These are phyloP conservation scores for Herpetotheres cachinnans DNA, from an alignment of 2,113 vertebrate species.

Conservation along the genomic window DNA sequence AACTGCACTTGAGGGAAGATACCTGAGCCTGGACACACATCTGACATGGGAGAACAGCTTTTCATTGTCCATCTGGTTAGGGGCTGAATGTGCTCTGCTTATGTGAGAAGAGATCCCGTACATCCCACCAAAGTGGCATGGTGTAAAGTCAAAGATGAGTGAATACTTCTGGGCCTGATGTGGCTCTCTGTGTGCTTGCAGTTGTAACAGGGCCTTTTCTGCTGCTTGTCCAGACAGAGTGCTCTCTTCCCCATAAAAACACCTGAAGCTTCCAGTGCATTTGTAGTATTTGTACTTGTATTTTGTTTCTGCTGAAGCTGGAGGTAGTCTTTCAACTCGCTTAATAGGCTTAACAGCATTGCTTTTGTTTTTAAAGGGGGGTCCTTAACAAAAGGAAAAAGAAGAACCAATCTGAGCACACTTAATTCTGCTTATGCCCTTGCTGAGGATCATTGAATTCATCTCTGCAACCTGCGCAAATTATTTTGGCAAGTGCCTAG, in stretches of 20 bases:
- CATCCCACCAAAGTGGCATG: accelerated
- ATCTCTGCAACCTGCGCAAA: neutral
- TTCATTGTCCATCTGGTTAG: neutral
- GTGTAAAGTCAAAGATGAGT: neutral
- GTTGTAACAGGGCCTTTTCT: neutral
- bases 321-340: neutral
- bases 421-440: neutral
- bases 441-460: neutral
- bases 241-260: neutral
- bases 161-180: accelerated
- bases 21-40: neutral
- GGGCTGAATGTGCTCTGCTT: accelerated
- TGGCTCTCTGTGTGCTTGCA: neutral
- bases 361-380: neutral
- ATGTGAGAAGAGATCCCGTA: neutral
- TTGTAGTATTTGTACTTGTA: too few species aligned
- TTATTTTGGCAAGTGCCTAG: neutral
- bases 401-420: neutral
- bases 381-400: neutral
- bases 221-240: neutral
- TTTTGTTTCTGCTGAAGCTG: neutral
- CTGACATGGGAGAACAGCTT: neutral
- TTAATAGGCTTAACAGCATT: too few species aligned
- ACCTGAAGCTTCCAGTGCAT: neutral
- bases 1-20: neutral